Evolutionary conservation across 2,888 invertebrate genomes (phyloP).

Genomic region (Chaetogeoica ovagalla): DNA sequence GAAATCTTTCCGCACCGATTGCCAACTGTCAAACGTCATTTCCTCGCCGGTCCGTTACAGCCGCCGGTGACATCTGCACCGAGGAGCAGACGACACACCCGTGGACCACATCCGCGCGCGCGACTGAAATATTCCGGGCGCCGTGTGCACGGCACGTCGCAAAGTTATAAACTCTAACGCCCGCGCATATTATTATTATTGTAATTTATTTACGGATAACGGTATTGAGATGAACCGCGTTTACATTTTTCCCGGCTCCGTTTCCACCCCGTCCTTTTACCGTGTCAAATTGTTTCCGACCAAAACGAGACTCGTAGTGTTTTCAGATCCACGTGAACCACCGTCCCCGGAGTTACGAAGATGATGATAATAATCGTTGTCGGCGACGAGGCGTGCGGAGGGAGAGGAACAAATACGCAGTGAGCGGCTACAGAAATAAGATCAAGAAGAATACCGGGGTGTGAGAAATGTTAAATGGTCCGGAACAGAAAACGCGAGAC

Average conservation of each 20-base stretch:
- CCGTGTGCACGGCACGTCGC: neutral
- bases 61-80: conserved; percentile 47
- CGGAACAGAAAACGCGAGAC: conserved; percentile 50
- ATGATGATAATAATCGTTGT: conserved; percentile 46
- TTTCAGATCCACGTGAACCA: neutral
- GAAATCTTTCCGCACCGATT: conserved; percentile 43
- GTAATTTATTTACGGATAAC: too few relatives aligned
- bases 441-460: neutral
- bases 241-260: neutral
- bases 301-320: neutral
- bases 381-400: neutral
- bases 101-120: too few relatives aligned
- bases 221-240: conserved; percentile 3
- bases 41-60: conserved; percentile 26
- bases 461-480: conserved; percentile 46
- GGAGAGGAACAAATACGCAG: too few relatives aligned
- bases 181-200: too few relatives aligned
- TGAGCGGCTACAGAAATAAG: too few relatives aligned
- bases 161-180: neutral
- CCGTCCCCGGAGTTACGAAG: conserved; percentile 23
- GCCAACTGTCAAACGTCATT: neutral
- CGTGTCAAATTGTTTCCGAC: neutral
- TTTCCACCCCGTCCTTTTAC: too few relatives aligned
- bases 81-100: too few relatives aligned
- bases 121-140: neutral